Percentiles rank a stretch among this genome's conserved stretches.
These are phyloP conservation scores for Holacanthus passer DNA, from an alignment of 2,113 vertebrate species.

Conservation along the genomic window DNA sequence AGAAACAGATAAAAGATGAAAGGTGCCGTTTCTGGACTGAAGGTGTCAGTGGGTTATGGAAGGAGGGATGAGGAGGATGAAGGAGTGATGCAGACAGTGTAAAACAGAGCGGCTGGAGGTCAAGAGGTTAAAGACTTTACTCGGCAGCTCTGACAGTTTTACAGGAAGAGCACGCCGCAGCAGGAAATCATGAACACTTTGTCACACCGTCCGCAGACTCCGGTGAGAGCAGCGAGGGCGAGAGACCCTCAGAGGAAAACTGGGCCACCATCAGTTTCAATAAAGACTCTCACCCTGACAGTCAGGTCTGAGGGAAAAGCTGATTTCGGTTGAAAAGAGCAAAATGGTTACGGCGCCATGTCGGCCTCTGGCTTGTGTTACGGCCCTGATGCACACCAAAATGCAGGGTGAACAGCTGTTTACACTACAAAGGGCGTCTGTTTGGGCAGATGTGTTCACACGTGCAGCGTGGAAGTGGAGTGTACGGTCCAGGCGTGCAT, in stretches of 20 bases:
- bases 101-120: conserved; percentile 9
- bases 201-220: conserved; percentile 4
- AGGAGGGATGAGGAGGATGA: background rate
- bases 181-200: conserved; percentile 37
- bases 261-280: background rate
- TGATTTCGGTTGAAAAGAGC: background rate
- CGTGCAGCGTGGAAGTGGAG: too few species aligned
- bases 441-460: background rate
- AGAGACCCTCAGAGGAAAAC: background rate
- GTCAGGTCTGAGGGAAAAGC: background rate
- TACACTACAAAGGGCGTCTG: background rate
- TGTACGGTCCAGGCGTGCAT: background rate
- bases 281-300: background rate
- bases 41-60: background rate
- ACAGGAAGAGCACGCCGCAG: conserved; percentile 26
- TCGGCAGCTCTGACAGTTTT: conserved; percentile 33
- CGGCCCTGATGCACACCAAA: background rate
- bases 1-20: background rate
- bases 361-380: background rate
- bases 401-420: background rate
- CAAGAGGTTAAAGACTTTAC: conserved; percentile 37
- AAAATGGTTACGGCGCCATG: background rate
- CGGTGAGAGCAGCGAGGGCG: background rate
- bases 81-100: background rate
- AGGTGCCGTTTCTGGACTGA: background rate